Conservation (phyloP, 2,888 invertebrate genomes). For the Cyclophora punctaria region DNA sequence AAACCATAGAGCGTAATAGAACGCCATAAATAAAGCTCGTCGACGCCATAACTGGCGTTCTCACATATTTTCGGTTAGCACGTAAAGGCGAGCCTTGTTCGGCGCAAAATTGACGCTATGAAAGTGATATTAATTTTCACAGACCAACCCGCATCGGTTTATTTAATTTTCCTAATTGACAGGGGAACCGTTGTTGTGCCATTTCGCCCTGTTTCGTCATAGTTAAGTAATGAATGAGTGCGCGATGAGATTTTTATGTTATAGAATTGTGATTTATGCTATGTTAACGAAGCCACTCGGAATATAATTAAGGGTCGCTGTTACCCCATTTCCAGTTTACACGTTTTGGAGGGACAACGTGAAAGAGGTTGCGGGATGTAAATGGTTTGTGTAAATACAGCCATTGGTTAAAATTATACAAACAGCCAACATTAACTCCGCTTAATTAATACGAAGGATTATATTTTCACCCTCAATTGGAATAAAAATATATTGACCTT, state of each 20-base stretch:
- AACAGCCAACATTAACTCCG: constrained; percentile 4
- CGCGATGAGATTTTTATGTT: constrained; percentile 41
- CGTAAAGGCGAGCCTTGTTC: constrained; percentile 25
- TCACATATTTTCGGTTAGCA: constrained; percentile 24
- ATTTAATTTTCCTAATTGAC: constrained; percentile 69
- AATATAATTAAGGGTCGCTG: constrained; percentile 41
- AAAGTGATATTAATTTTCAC: constrained; percentile 59
- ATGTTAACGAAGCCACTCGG: constrained; percentile 42
- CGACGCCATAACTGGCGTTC: constrained; percentile 19
- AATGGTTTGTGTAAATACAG: constrained; percentile 4
- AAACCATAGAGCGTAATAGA: constrained; percentile 18
- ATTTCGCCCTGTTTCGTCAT: constrained; percentile 31
- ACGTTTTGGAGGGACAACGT: constrained; percentile 21
- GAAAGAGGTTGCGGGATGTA: constrained; percentile 11
- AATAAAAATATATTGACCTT: constrained; percentile 1
- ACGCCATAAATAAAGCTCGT: constrained; percentile 25
- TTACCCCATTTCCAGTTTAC: constrained; percentile 29
- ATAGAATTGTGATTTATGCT: constrained; percentile 40
- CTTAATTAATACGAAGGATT: constrained; percentile 7
- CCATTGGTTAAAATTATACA: constrained; percentile 12
- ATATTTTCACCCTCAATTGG: neutral
- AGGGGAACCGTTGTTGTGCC: constrained; percentile 37
- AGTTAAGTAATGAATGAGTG: constrained; percentile 43
- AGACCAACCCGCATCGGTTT: constrained; percentile 44
- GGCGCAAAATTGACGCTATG: constrained; percentile 37